These are phyloP conservation scores for Geotrupes spiniger DNA, from an alignment of 2,888 invertebrate species.

Conservation along the genomic window DNA sequence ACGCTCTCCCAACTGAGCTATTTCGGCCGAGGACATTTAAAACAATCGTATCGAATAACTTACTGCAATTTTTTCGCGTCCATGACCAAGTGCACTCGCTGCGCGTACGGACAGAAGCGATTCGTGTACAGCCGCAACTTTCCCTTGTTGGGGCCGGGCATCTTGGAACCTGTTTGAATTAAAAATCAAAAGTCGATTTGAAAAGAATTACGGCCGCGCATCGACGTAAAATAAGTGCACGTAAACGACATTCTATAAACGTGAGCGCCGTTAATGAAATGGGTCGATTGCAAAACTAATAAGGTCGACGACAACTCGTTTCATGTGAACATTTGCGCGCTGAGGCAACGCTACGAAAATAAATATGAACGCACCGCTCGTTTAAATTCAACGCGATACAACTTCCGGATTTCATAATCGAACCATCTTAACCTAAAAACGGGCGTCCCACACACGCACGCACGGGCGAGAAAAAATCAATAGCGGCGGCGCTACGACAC, in stretches of 20 bases:
- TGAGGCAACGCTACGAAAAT: conserved; percentile 24
- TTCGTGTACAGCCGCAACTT: conserved; percentile 75
- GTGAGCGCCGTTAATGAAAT: no score
- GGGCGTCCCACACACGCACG: no score
- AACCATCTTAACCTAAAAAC: no score
- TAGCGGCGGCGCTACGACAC: no score
- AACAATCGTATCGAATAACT: conserved; percentile 34
- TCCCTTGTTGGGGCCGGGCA: conserved; percentile 59
- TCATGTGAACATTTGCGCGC: neutral
- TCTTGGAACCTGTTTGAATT: conserved; percentile 59
- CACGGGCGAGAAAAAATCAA: no score
- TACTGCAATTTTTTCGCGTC: conserved; percentile 74
- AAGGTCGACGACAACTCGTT: no score
- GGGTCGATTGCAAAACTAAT: no score
- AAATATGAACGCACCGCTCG: conserved; percentile 11
- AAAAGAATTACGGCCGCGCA: no score
- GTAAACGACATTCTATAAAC: no score
- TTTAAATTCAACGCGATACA: conserved; percentile 4
- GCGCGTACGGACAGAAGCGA: conserved; percentile 82
- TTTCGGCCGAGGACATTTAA: conserved; percentile 55
- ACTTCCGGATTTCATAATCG: neutral
- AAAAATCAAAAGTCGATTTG: no score
- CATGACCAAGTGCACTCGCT: conserved; percentile 70
- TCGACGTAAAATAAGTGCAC: no score
- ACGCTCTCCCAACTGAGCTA: conserved; percentile 81